Percentiles rank a stretch among this genome's conserved stretches.
Conservation (phyloP, 1,140 invertebrate genomes). For the Tetragnatha versicolor region DNA sequence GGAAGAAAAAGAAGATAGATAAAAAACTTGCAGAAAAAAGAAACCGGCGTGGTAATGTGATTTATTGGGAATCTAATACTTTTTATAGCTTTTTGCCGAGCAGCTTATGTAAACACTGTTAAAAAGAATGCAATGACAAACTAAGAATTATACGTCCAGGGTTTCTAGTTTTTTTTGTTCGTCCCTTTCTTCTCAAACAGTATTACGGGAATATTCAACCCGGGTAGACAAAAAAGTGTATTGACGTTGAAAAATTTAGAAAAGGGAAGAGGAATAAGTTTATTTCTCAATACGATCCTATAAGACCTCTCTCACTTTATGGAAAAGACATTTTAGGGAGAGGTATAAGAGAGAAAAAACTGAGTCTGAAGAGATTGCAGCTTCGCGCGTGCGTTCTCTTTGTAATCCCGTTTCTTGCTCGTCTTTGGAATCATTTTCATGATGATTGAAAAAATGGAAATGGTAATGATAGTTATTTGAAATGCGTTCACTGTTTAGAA, state of each 20-base stretch:
- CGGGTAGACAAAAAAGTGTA: neutral
- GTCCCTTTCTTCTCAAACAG: slow-evolving; percentile 14
- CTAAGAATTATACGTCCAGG: slow-evolving; percentile 43
- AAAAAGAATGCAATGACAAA: slow-evolving; percentile 49
- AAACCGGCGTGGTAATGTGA: slow-evolving; percentile 41
- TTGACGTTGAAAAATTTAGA: slow-evolving; percentile 47
- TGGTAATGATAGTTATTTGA: no score
- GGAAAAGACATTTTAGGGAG: no score
- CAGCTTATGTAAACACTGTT: slow-evolving; percentile 52
- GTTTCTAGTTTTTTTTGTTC: slow-evolving; percentile 17
- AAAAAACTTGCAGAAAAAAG: neutral
- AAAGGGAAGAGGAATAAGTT: slow-evolving; percentile 16
- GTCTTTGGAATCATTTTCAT: no score
- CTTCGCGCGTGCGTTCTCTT: neutral
- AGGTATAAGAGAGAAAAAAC: no score
- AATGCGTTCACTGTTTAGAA: no score
- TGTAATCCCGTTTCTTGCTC: slow-evolving; percentile 21
- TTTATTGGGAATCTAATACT: slow-evolving; percentile 54
- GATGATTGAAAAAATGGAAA: no score
- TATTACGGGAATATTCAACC: slow-evolving; percentile 40
- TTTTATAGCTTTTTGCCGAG: slow-evolving; percentile 49
- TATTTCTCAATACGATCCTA: slow-evolving; percentile 9
- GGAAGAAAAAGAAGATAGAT: neutral
- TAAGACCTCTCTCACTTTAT: slow-evolving; percentile 16
- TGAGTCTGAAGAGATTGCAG: no score